phyloP scores from a whole-genome alignment of 2,113 vertebrate species.

The chimpanzee (Pan troglodytes) region NHGRI_mPanTro3-v2.1_pri NC_072398.2:37105501-37106000 shows the following conservation, averaged over 20 bases:
- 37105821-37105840: background rate
- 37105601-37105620: background rate
- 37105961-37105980: background rate
- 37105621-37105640: slow-evolving; percentile 33
- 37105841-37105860: background rate
- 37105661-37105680: slow-evolving; percentile 13
- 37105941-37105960: background rate
- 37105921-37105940: background rate
- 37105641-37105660: slow-evolving; percentile 3
- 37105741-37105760: background rate
- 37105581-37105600: background rate
- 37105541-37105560: background rate
- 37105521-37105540: background rate
- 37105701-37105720: slow-evolving; percentile 31
- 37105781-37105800: background rate
- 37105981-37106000: background rate
- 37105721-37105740: background rate
- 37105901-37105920: background rate
- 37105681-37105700: slow-evolving; percentile 4
- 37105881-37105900: background rate
- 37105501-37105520: background rate
- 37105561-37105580: background rate
- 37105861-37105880: background rate
- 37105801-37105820: background rate
- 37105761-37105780: background rate